phyloP scores from a whole-genome alignment of 2,888 invertebrate species.

The Rapana venosa region DNA sequence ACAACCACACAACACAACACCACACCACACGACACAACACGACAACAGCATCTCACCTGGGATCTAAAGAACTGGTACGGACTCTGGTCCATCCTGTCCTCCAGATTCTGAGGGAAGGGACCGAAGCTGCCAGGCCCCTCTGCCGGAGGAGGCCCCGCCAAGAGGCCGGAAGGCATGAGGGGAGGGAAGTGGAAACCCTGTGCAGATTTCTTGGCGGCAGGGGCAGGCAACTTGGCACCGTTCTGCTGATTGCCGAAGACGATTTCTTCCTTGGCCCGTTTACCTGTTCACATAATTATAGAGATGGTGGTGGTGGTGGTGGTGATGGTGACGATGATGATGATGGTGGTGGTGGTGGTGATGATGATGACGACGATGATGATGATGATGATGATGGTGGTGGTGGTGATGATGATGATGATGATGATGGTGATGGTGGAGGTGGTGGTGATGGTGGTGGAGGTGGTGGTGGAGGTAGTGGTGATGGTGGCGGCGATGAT shows the following conservation, averaged over 20 bases:
- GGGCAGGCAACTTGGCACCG: constrained; percentile 37
- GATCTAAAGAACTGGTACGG: background rate
- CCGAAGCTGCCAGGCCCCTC: too few relatives aligned
- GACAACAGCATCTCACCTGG: background rate
- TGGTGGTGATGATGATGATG: constrained; percentile 42
- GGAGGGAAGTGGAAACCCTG: background rate
- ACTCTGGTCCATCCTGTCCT: background rate
- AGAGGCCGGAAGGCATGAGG: background rate
- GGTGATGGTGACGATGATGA: background rate
- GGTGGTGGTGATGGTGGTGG: background rate
- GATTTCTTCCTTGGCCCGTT: constrained; percentile 59
- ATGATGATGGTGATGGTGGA: constrained; percentile 42
- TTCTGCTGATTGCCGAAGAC: constrained; percentile 63
- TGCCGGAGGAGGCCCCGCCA: too few relatives aligned
- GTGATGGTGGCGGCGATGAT: too few relatives aligned
- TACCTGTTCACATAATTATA: constrained; percentile 48
- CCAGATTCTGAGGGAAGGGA: background rate
- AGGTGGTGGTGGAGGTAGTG: too few relatives aligned
- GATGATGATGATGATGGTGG: constrained; percentile 42
- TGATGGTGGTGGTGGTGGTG: constrained; percentile 32
- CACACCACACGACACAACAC: too few relatives aligned
- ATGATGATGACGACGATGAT: constrained; percentile 42
- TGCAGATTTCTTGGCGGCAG: constrained; percentile 47
- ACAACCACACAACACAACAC: background rate
- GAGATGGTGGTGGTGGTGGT: too few relatives aligned